Evolutionary conservation across 1,140 invertebrate species (phyloP), one percentile per base, ranked within the genome.

Genomic region (Acromyrmex heyeri): DNA sequence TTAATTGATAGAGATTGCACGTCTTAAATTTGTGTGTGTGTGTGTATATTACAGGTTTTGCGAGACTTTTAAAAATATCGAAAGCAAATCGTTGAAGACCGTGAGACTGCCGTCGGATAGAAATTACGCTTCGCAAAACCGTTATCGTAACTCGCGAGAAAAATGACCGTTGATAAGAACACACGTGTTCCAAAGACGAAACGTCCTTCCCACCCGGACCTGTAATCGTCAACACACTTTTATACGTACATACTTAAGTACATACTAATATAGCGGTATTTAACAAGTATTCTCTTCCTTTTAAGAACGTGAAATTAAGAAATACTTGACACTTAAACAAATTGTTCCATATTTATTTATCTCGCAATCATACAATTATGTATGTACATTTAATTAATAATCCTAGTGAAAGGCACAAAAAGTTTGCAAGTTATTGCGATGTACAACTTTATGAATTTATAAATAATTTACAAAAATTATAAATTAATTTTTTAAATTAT

Each of bases 151-250:
- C 72, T 53, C 57, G 50, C 79, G 72, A 76, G 77, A 91, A 88
- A 91, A 90, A 81, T 88, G 78, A 86, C 70, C 57, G 57, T 72
- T 70, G 89, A 91, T 91, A 91, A 91, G 86, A 72, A 78, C 89
- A 90, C 90, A 91, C 90, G 90, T 91, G 90, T 91, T 91, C 83
- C 30, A 90, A 91, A 90, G 86, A 91, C 83, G 86, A 88, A 90
- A 91, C 89, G 83, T 90, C 73, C 70, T 76, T 86, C 88, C 65
- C 79, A 59, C 69, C 27, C 72, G 38, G 34, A 24, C 53, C 27
- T 21, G 27, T 77, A 77, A 62, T 57, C 44, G 2, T 38, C 44
- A 77, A 77, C 72, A 44, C 14, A 24, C 18, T 76, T 75, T 18
- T 14, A 62, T 12, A 27, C 10, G 44, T 14, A 14, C 12, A 48